Evolutionary conservation across 2,797 vertebrate species (phyloP), one percentile per base, ranked within the genome.

Genomic region (Liparis tanakae): DNA sequence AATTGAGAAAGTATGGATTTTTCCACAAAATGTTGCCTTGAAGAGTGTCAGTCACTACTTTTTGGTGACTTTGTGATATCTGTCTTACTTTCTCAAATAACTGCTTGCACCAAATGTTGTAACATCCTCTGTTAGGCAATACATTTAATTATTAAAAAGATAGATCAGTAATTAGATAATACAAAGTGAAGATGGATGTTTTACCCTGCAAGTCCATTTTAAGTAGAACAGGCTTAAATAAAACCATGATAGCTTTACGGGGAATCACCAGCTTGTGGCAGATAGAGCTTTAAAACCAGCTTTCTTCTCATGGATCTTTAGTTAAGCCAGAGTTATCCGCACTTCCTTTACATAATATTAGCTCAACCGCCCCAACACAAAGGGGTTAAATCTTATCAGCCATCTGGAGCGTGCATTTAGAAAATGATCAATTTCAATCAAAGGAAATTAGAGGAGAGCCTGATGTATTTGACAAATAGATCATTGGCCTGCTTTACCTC

Each of bases 381-480:
- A 91, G 79, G 81, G 80, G 90, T 91, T 93, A 93, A 93, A 94
- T 94, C 91, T 92, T 88, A 93, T 93, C 92, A 91, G 90, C 94
- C 92, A 94, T 94, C 92, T 94, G 92, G 91, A 91, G 82, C 78
- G 75, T 89, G 91, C 93, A 93, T 94, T 94, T 94, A 94, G 90
- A 92, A 92, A 93, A 93, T 92, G 93, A 94, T 96, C 94, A 95
- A 92, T 95, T 95, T 93, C 94, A 94, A 91, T 94, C 91, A 93
- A 87, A 88, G 87, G 82, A 94, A 94, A 95, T 94, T 92, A 95
- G 91, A 93, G 80, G 88, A 89, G 91, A 77, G 89, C 91, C 93
- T 91, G 94, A 92, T 93, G 91, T 93, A 92, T 95, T 94, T 93
- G 90, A 94, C 94, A 93, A 95, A 94, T 91, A 94, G 93, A 94